Percentiles rank a stretch among this genome's conserved stretches.
Conservation (phyloP, 2,797 vertebrate genomes). For the Alcedo quadribrachys region DNA sequence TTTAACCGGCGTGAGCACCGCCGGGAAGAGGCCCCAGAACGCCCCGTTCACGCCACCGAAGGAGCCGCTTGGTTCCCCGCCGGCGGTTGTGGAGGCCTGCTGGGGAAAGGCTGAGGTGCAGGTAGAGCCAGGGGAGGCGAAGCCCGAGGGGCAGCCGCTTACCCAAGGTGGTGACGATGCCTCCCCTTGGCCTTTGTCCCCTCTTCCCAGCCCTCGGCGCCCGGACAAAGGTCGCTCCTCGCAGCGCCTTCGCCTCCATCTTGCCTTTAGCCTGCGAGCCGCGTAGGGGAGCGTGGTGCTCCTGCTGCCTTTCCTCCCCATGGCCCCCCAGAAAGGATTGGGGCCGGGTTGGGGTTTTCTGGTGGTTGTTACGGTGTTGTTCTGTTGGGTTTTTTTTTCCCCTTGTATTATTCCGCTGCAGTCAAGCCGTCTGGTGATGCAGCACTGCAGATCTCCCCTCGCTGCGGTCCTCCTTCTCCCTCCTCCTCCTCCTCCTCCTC, state of each 20-base stretch:
- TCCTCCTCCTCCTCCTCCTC: background rate
- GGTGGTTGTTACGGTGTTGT: background rate
- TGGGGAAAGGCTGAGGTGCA: slow-evolving; percentile 22
- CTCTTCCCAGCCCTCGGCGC: background rate
- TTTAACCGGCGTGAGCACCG: background rate
- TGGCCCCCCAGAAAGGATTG: background rate
- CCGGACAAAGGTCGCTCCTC: background rate
- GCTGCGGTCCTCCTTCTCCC: background rate
- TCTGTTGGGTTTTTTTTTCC: background rate
- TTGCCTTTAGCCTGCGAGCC: background rate
- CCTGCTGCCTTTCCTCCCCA: background rate
- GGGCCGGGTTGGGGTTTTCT: background rate
- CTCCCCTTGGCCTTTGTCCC: background rate
- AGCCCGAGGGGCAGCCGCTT: background rate
- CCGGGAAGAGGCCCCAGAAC: background rate
- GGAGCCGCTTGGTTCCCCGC: slow-evolving; percentile 35
- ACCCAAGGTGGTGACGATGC: background rate
- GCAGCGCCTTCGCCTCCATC: background rate
- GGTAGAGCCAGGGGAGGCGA: background rate
- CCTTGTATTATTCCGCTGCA: slow-evolving; percentile 29
- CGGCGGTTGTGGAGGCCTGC: slow-evolving; percentile 8
- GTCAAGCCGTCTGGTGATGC: slow-evolving; percentile 39
- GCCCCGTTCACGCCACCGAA: background rate
- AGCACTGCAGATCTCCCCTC: slow-evolving; percentile 61
- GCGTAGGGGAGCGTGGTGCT: fast-evolving